Conservation (phyloP, 2,888 invertebrate genomes). For the Penaeus monodon region DNA sequence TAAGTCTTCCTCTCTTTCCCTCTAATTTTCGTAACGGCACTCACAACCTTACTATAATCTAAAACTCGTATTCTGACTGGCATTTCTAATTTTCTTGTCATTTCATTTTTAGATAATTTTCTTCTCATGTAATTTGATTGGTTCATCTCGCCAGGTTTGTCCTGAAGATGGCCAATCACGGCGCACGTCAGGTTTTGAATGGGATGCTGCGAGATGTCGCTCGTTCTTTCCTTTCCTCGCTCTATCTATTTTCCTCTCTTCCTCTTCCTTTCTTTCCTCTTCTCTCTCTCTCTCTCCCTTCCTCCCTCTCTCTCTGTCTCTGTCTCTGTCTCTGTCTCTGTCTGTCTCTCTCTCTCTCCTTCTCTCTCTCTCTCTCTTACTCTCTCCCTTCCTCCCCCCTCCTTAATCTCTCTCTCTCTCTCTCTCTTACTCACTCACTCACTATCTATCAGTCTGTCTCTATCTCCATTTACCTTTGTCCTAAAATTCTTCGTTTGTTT, state of each 20-base stretch:
- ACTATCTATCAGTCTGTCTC: neutral
- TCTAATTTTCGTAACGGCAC: neutral
- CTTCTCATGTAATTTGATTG: too few relatives aligned
- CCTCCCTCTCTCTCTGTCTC: neutral
- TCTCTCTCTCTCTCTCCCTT: neutral
- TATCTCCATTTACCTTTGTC: neutral
- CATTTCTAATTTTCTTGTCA: too few relatives aligned
- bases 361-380: neutral
- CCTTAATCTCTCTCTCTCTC: slow-evolving; percentile 11
- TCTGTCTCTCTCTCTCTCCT: neutral
- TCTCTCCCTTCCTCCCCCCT: neutral
- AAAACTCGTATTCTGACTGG: too few relatives aligned
- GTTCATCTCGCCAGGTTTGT: too few relatives aligned
- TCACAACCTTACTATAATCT: too few relatives aligned
- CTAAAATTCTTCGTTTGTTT: too few relatives aligned
- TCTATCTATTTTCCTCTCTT: neutral
- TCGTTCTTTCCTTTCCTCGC: neutral
- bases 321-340: neutral
- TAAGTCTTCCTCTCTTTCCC: neutral
- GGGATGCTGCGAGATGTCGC: too few relatives aligned
- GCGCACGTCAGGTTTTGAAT: too few relatives aligned
- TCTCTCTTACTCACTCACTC: neutral
- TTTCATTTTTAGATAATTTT: too few relatives aligned
- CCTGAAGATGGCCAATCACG: too few relatives aligned
- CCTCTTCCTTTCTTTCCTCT: too few relatives aligned